A percentile compares a stretch with the other conserved stretches of the same genome.
These are phyloP conservation scores for Drosophila imparisetae DNA, from an alignment of 2,888 invertebrate genomes.

Conservation along the genomic window DNA sequence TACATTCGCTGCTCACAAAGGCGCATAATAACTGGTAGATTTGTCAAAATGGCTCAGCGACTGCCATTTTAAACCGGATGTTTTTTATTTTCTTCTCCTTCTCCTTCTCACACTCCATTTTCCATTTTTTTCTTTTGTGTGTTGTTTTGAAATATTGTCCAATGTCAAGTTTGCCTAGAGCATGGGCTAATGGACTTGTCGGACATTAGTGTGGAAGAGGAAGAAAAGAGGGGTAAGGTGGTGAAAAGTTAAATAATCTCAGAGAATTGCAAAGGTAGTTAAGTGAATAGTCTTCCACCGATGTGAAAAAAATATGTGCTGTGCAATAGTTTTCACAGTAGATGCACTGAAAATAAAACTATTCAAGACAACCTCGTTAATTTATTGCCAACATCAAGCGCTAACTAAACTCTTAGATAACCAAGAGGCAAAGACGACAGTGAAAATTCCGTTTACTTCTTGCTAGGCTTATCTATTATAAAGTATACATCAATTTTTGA, in stretches of 20 bases:
- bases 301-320: not conserved
- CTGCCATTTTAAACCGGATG: conserved; percentile 79
- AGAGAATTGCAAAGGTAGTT: not conserved
- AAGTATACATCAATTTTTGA: not conserved
- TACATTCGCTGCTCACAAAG: conserved; percentile 41
- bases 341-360: not conserved
- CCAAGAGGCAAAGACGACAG: not conserved
- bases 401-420: not conserved
- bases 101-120: not conserved
- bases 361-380: not conserved
- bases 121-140: conserved; percentile 5
- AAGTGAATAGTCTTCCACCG: not conserved
- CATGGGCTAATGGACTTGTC: conserved; percentile 46
- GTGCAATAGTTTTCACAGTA: not conserved
- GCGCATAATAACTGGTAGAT: conserved; percentile 72
- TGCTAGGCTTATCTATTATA: not conserved
- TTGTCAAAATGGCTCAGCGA: conserved; percentile 71
- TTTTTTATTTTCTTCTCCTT: conserved; percentile 32
- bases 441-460: not conserved
- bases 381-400: not conserved
- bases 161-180: conserved; percentile 37
- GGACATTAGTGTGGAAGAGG: not conserved
- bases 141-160: conserved; percentile 27
- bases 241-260: conserved; percentile 1
- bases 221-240: not conserved